Evolutionary conservation across 2,888 invertebrate species (phyloP), one percentile per base, ranked within the genome.

Genomic region (Cosmopolites sordidus): DNA sequence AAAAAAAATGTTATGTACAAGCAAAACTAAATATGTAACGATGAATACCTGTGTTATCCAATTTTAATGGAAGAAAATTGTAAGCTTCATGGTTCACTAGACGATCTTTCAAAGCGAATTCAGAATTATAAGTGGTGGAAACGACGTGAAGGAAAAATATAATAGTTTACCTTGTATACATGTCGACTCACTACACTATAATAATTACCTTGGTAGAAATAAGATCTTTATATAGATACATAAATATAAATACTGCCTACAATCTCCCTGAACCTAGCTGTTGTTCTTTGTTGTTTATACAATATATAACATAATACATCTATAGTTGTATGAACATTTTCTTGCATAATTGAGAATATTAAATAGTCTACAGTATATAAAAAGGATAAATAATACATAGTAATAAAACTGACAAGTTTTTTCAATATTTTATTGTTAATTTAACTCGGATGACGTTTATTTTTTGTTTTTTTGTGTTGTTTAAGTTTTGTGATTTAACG

Each of bases 201-300:
- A n/a, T 66, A 65, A 65, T 64, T 64, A 58, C 65, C 65, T 66
- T 64, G 66, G 61, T 64, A 61, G 62, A 62, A 62, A 60, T 58
- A 62, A 62, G 62, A 62, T 62, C 65, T 62, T 63, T 64, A 62
- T 64, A 63, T 63, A 63, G 60, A 60, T 51, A 45, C 51, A 48
- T 56, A 45, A 45, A 29, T 30, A 43, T 40, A 40, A 40, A 40
- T 40, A 16, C 45, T 18, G 27, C 40, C 39, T 44, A 49, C 54
- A 45, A 45, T 46, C 54, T 54, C 54, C 45, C 45, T 54, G 54
- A 48, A 54, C 41, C 40, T 30, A 47, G 43, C 12, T 40, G 43
- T 47, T 47, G 42, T 53, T 53, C 43, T 53, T 49, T 40, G 48
- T 43, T 33, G 12, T 33, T 33, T 33, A 33, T 33, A 33, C 4